Evolutionary conservation across 2,797 vertebrate species (phyloP).

Genomic region (Protonibea diacanthus): DNA sequence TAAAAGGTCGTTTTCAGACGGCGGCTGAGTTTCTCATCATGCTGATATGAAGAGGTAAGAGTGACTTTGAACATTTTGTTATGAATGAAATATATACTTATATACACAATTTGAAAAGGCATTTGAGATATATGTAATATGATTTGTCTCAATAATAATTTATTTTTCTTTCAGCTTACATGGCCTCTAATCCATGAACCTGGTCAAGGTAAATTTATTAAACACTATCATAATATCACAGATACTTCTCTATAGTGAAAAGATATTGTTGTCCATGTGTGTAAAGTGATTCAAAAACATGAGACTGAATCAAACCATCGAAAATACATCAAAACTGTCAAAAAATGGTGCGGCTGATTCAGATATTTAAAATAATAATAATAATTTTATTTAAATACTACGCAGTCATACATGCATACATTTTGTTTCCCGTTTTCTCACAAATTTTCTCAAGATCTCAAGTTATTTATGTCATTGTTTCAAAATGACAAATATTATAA

Average conservation of each 20-base stretch:
- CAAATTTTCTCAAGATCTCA: too few relatives aligned
- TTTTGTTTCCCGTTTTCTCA: too few relatives aligned
- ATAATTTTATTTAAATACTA: not conserved
- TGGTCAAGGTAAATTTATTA: conserved; percentile 4
- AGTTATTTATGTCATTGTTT: too few relatives aligned
- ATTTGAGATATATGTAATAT: not conserved
- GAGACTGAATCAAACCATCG: not conserved
- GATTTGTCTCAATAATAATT: not conserved
- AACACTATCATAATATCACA: not conserved
- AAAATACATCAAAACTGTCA: not conserved
- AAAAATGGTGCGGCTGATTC: too few relatives aligned
- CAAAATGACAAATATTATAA: too few relatives aligned
- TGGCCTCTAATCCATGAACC: not conserved
- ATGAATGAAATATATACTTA: not conserved
- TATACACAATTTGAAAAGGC: fast-evolving
- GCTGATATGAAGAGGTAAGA: conserved; percentile 37
- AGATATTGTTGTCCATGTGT: not conserved
- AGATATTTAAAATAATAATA: not conserved
- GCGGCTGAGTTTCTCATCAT: not conserved
- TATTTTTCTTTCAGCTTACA: conserved; percentile 26
- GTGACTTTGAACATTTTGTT: not conserved
- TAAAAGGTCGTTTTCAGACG: conserved; percentile 25
- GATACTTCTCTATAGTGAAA: not conserved
- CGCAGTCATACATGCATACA: too few relatives aligned
- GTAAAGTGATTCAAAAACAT: not conserved